phyloP scores from a whole-genome alignment of 2,797 vertebrate genomes.

The Tokudaia tokunoshimensis region DNA sequence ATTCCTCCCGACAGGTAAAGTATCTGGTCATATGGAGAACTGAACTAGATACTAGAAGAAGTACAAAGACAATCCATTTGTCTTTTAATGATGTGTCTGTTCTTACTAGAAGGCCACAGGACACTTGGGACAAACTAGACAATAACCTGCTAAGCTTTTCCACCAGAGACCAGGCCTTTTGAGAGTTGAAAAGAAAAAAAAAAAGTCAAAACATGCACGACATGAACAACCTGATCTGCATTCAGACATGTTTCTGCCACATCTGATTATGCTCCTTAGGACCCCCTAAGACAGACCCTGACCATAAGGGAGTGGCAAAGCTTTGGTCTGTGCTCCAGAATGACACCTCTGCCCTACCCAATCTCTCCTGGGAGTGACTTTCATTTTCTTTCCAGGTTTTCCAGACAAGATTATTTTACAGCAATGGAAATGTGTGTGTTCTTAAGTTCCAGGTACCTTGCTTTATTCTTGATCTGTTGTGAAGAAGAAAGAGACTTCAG shows the following conservation, averaged over 20 bases:
- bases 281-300: conserved; percentile 21
- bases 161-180: conserved; percentile 10
- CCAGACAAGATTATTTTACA: conserved; percentile 30
- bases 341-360: not conserved
- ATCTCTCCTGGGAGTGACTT: conserved; percentile 23
- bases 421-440: conserved; percentile 16
- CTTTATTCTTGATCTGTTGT: conserved; percentile 37
- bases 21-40: not conserved
- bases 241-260: conserved; percentile 6
- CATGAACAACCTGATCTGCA: not conserved
- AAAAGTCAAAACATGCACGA: conserved; percentile 45
- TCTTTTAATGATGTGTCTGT: conserved; percentile 24
- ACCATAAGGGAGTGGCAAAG: not conserved
- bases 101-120: not conserved
- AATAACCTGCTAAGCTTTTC: not conserved
- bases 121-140: not conserved
- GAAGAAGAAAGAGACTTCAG: conserved; percentile 61
- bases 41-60: not conserved
- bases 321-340: not conserved
- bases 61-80: not conserved
- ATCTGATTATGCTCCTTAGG: not conserved
- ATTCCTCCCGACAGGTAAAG: not conserved
- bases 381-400: not conserved
- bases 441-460: not conserved
- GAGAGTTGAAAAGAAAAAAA: not conserved